These are phyloP conservation scores for Leucania comma DNA, from an alignment of 2,888 invertebrate species.

Conservation along the genomic window DNA sequence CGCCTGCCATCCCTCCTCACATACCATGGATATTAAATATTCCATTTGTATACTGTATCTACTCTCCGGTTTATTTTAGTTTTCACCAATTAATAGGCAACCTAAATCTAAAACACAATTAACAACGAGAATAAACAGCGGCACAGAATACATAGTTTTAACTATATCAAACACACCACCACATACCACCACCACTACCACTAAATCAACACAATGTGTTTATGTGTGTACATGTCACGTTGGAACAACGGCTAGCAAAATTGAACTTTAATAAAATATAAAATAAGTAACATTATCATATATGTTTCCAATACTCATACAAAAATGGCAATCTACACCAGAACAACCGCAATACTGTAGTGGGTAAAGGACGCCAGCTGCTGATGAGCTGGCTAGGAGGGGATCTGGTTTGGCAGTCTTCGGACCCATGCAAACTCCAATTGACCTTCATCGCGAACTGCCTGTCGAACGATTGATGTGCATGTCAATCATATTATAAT, in stretches of 20 bases:
- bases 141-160: slow-evolving; percentile 1
- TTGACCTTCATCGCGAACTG: too few relatives aligned
- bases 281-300: neutral
- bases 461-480: too few relatives aligned
- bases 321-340: neutral
- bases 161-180: slow-evolving; percentile 4
- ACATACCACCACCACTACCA: neutral
- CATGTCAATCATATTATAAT: neutral
- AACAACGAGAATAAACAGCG: slow-evolving; percentile 6
- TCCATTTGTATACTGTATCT: too few relatives aligned
- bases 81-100: neutral
- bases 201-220: slow-evolving; percentile 27
- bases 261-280: neutral
- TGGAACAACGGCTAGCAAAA: neutral
- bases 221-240: too few relatives aligned
- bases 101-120: slow-evolving; percentile 15
- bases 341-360: too few relatives aligned
- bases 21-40: slow-evolving; percentile 4
- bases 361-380: too few relatives aligned
- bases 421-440: too few relatives aligned
- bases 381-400: too few relatives aligned
- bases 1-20: too few relatives aligned
- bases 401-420: too few relatives aligned
- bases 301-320: too few relatives aligned
- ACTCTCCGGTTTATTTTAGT: neutral